Percentiles rank a stretch among this genome's conserved stretches.
Evolutionary conservation across 2,888 invertebrate species (phyloP).

Genomic region (Taenaris catops): DNA sequence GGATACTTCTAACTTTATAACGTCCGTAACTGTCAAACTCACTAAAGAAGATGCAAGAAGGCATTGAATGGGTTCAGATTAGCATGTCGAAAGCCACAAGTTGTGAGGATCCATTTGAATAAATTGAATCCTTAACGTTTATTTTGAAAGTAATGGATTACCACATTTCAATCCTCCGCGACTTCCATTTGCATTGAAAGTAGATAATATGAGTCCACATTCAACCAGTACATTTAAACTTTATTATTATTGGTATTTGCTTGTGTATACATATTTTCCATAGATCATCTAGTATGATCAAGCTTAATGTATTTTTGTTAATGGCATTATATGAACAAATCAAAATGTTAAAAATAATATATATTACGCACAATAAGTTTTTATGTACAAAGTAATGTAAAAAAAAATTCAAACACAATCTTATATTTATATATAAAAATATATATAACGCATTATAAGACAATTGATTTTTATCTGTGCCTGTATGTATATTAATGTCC

Average conservation of each 20-base stretch:
- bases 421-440: no score
- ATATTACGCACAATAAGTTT: no score
- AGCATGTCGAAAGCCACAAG: constrained; percentile 23
- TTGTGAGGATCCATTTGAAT: constrained; percentile 21
- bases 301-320: no score
- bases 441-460: no score
- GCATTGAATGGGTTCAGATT: constrained; percentile 18
- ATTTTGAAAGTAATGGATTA: constrained; percentile 24
- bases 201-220: constrained; percentile 3
- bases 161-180: constrained; percentile 18
- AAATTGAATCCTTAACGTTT: constrained; percentile 22
- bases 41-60: constrained; percentile 8
- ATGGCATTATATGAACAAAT: no score
- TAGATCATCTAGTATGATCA: no score
- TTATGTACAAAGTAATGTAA: no score
- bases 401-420: no score
- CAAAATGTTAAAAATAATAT: no score
- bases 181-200: constrained; percentile 20
- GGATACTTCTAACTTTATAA: constrained; percentile 10
- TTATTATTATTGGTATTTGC: background rate
- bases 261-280: no score
- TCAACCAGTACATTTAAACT: background rate
- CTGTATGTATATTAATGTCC: no score
- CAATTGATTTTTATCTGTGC: no score
- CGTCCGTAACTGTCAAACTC: constrained; percentile 10